phyloP scores from a whole-genome alignment of 30 jellyfish, hydroid and myxozoan species.

The Mastigias papua region DNA sequence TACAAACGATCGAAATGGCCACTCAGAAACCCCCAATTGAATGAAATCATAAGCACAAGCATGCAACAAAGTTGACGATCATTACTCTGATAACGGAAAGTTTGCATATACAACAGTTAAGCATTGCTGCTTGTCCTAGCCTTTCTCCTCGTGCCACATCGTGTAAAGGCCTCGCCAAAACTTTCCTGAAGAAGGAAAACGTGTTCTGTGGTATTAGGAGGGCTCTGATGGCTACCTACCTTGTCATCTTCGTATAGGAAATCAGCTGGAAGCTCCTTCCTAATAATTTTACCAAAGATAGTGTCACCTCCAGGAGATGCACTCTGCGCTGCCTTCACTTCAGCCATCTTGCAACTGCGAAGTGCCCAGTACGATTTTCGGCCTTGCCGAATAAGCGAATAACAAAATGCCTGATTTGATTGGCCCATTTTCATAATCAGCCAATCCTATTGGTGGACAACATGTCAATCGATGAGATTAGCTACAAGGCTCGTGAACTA shows the following conservation, averaged over 20 bases:
- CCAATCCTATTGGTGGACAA: neutral
- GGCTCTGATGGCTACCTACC: constrained; percentile 32
- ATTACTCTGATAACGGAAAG: no score
- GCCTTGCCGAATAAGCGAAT: neutral
- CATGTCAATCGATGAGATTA: neutral
- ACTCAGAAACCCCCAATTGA: no score
- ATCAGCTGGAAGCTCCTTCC: constrained; percentile 95
- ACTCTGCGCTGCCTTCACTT: constrained; percentile 83
- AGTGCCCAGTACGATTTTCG: neutral
- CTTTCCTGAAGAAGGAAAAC: neutral
- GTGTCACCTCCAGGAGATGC: constrained; percentile 86
- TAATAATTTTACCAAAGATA: constrained; percentile 87
- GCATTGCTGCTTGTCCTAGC: neutral
- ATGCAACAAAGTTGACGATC: no score
- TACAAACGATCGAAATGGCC: no score
- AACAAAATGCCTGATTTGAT: neutral
- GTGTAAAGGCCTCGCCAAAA: neutral
- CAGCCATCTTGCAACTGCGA: constrained; percentile 68
- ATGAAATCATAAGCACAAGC: no score
- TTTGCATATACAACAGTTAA: no score
- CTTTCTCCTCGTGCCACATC: neutral
- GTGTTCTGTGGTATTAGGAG: neutral
- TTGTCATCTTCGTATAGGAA: constrained; percentile 91
- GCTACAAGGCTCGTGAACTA: neutral
- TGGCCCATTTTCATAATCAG: neutral